phyloP scores from a whole-genome alignment of 2,888 invertebrate genomes.

The Drosophila fulvimacula region DNA sequence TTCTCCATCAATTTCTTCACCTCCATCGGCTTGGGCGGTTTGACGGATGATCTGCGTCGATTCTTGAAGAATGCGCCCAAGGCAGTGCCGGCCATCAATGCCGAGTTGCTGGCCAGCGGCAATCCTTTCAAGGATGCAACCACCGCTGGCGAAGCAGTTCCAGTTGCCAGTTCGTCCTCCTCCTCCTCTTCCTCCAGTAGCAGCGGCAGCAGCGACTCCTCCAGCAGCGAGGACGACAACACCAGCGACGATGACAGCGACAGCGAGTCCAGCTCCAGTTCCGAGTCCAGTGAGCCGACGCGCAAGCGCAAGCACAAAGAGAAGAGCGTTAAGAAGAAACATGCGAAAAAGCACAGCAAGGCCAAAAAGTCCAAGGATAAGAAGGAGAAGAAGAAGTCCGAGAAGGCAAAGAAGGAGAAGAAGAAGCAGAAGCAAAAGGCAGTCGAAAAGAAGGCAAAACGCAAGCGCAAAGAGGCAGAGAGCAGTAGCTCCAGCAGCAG shows the following conservation, averaged over 20 bases:
- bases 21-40: slow-evolving; percentile 97
- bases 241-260: slow-evolving; percentile 58
- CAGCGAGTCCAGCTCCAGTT: slow-evolving; percentile 61
- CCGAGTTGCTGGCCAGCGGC: slow-evolving; percentile 80
- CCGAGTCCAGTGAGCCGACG: slow-evolving; percentile 51
- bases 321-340: slow-evolving; percentile 37
- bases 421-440: slow-evolving; percentile 39
- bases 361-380: slow-evolving; percentile 50
- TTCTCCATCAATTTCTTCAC: slow-evolving; percentile 99
- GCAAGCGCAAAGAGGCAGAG: slow-evolving; percentile 43
- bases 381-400: slow-evolving; percentile 37
- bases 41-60: slow-evolving; percentile 96
- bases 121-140: slow-evolving; percentile 62
- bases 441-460: slow-evolving; percentile 55
- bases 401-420: slow-evolving; percentile 35
- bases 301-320: slow-evolving; percentile 61
- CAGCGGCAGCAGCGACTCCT: slow-evolving; percentile 49
- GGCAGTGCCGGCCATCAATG: slow-evolving; percentile 82
- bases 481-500: slow-evolving; percentile 51
- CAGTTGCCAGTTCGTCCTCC: slow-evolving; percentile 38
- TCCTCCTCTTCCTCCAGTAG: slow-evolving; percentile 51
- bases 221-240: slow-evolving; percentile 43
- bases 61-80: slow-evolving; percentile 89
- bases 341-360: slow-evolving; percentile 49
- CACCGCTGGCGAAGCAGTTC: slow-evolving; percentile 46